Conservation (phyloP, 2,113 vertebrate species). For the Osmerus eperlanus region DNA sequence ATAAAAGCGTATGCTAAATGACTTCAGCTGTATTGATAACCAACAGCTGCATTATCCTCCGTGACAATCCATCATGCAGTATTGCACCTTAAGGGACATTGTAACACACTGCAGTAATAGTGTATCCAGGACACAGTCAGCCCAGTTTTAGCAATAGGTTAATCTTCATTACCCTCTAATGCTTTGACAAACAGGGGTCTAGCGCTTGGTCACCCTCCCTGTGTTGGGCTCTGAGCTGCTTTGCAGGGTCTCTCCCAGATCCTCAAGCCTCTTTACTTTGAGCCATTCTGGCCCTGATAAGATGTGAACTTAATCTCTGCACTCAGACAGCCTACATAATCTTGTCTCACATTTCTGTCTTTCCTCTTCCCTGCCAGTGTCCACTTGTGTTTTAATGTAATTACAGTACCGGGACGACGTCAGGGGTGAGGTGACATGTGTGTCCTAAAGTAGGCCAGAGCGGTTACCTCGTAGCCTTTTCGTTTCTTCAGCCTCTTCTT, state of each 20-base stretch:
- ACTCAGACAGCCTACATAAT: slow-evolving; percentile 26
- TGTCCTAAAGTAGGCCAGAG: neutral
- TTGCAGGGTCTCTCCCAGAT: slow-evolving; percentile 40
- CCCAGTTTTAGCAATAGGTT: slow-evolving; percentile 10
- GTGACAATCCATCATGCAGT: too few relatives aligned
- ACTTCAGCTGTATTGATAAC: too few relatives aligned
- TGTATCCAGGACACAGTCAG: neutral
- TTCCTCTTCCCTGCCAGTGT: slow-evolving; percentile 11
- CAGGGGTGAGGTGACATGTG: neutral
- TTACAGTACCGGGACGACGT: too few relatives aligned
- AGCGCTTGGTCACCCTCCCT: neutral
- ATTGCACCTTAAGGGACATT: too few relatives aligned
- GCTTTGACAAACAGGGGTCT: slow-evolving; percentile 30
- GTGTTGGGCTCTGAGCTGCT: slow-evolving; percentile 46
- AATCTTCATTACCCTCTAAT: slow-evolving; percentile 35
- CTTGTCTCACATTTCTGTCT: slow-evolving; percentile 7
- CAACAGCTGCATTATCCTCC: too few relatives aligned
- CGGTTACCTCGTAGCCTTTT: slow-evolving; percentile 62
- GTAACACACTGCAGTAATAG: too few relatives aligned
- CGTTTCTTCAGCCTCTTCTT: slow-evolving; percentile 77
- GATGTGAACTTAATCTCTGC: slow-evolving; percentile 39
- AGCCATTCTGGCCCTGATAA: slow-evolving; percentile 39
- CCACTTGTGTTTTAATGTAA: neutral
- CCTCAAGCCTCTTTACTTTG: slow-evolving; percentile 56
- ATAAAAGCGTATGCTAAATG: too few relatives aligned